Base-by-base conservation (phyloP, 2,888 invertebrate species). In the Cantharis rustica region DNA sequence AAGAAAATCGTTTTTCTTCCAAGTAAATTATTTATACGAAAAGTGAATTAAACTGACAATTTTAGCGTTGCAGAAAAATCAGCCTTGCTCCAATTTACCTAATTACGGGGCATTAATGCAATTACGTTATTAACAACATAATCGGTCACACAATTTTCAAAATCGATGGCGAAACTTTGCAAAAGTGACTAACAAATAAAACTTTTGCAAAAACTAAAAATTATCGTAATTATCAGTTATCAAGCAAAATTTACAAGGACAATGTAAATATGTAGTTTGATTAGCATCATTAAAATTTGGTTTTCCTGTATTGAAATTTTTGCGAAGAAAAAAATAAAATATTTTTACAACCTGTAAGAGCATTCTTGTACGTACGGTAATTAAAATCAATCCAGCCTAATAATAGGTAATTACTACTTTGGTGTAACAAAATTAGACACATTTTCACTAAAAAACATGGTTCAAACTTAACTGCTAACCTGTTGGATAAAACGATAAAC, bases 401-500 rank as follows among this genome's bases (percentile, higher is more conserved):
- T 74, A 74, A 63, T 74, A 68, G 31, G 26, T 16, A 23, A 68
- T 31, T 16, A 68, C 20, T 68, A 73, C 16, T 23, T 61, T 61
- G 68, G n/a, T 26, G 68, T 47, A 31, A 61, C 64, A 68, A 27
- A 16, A 31, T 68, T 61, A 66, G 61, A 63, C 61, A 63, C 62
- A 17, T 20, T 62, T 73, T 68, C 15, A 69, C n/a, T 69, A 26
- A 64, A 77, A 61, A 68, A 64, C 63, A 64, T 27, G 62, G 75
- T 27, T 66, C 63, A 69, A 75, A 68, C 69, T 75, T 72, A 47
- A 47, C 70, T 71, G 75, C 73, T 71, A 71, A 79, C 76, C 75
- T 75, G 79, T 17, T 69, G 75, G 66, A 71, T 72, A 75, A 75
- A 47, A 73, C 72, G 72, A 72, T 23, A 79, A 79, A 77, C 82